Conservation (phyloP, 1,140 invertebrate species). For the Coboldia fuscipes region DNA sequence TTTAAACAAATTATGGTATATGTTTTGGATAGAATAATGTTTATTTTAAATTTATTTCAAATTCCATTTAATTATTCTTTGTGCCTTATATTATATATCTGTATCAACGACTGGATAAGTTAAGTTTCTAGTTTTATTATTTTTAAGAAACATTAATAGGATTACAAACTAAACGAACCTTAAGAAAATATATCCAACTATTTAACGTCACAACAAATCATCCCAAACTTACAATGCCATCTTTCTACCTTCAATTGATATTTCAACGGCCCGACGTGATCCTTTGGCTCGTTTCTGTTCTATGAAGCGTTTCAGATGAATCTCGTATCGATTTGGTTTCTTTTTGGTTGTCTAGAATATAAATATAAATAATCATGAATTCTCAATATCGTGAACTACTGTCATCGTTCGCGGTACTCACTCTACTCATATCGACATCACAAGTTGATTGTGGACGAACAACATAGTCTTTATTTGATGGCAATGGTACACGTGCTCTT, state of each 20-base stretch:
- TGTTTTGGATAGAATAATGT: too few relatives aligned
- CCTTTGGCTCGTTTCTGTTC: constrained; percentile 65
- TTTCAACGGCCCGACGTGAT: constrained; percentile 62
- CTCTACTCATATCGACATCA: constrained; percentile 63
- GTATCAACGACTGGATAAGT: too few relatives aligned
- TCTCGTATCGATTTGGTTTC: constrained; percentile 67
- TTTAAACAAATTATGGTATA: too few relatives aligned
- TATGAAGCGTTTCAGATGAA: constrained; percentile 73
- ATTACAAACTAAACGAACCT: too few relatives aligned
- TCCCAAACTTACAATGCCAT: constrained; percentile 53
- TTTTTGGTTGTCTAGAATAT: constrained; percentile 48
- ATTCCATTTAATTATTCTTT: too few relatives aligned
- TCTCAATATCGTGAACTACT: too few relatives aligned
- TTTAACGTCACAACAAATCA: neutral
- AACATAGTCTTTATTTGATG: constrained; percentile 94
- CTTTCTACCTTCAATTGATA: constrained; percentile 89
- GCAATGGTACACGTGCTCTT: constrained; percentile 81
- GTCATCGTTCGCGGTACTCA: too few relatives aligned
- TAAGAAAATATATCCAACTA: too few relatives aligned
- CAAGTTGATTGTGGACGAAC: constrained; percentile 78
- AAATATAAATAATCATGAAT: constrained; percentile 11
- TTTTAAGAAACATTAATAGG: too few relatives aligned
- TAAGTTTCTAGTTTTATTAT: too few relatives aligned
- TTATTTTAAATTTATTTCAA: too few relatives aligned
- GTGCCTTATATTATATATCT: too few relatives aligned